phyloP scores from a whole-genome alignment of 2,888 invertebrate genomes.

The Gnatocerus cornutus region DNA sequence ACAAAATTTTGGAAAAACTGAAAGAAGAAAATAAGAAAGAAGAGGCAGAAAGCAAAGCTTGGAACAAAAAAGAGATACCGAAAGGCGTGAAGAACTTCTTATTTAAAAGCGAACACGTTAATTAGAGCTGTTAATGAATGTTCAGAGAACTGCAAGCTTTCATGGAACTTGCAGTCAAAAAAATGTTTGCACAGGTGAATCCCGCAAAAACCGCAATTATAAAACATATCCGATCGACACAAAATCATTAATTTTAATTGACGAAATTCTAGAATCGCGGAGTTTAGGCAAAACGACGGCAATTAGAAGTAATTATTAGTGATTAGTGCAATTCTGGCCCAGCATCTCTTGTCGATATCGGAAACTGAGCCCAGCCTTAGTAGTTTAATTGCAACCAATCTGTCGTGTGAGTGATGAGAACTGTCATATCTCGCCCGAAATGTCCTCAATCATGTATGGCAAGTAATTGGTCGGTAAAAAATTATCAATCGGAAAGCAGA shows the following conservation, averaged over 20 bases:
- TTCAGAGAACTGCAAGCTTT: too few species aligned
- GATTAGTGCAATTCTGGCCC: constrained; percentile 26
- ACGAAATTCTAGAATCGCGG: constrained; percentile 52
- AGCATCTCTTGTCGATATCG: constrained; percentile 27
- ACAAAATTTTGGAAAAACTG: too few species aligned
- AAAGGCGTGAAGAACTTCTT: too few species aligned
- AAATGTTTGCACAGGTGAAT: not conserved
- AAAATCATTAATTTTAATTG: constrained; percentile 66
- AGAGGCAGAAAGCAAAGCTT: too few species aligned
- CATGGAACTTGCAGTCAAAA: too few species aligned
- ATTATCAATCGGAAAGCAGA: too few species aligned
- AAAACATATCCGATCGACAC: constrained; percentile 59
- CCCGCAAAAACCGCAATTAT: constrained; percentile 57
- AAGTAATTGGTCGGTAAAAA: constrained; percentile 36
- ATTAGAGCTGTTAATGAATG: too few species aligned
- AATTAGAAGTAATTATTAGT: constrained; percentile 62
- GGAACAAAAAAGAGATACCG: too few species aligned
- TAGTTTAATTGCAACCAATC: constrained; percentile 47
- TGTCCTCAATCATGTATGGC: constrained; percentile 27
- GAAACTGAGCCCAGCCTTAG: constrained; percentile 38
- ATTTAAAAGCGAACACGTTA: too few species aligned
- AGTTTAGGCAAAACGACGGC: constrained; percentile 56
- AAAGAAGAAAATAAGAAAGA: too few species aligned
- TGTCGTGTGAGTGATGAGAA: constrained; percentile 36
- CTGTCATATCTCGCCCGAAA: constrained; percentile 36